These are phyloP conservation scores for Orius laevigatus DNA, from an alignment of 1,140 invertebrate species.

Conservation along the genomic window DNA sequence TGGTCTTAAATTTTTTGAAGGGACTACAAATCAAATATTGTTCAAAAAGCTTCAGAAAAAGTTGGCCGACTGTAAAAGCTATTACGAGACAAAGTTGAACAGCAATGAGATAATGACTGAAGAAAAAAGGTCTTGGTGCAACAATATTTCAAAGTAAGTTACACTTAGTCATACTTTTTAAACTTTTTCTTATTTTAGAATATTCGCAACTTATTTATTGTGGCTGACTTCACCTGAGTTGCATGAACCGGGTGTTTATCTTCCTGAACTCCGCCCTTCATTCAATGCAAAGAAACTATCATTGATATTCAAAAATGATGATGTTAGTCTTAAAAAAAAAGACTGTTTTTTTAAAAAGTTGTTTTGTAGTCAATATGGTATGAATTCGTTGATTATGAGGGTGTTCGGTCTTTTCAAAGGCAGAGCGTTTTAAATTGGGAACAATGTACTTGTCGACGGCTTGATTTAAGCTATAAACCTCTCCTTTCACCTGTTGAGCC, in stretches of 20 bases:
- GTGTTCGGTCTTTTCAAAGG: slow-evolving; percentile 33
- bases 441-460: slow-evolving; percentile 18
- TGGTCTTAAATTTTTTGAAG: slow-evolving; percentile 61
- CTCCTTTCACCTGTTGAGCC: slow-evolving; percentile 12
- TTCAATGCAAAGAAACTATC: slow-evolving; percentile 42
- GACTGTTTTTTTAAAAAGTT: slow-evolving; percentile 8
- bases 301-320: slow-evolving; percentile 34
- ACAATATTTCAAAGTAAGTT: slow-evolving; percentile 17
- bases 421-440: slow-evolving; percentile 33
- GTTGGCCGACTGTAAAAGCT: slow-evolving; percentile 43
- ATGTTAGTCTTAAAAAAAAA: slow-evolving; percentile 24
- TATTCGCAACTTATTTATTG: slow-evolving; percentile 46
- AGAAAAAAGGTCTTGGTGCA: slow-evolving; percentile 16
- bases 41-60: slow-evolving; percentile 57
- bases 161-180: slow-evolving; percentile 14
- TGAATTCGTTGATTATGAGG: slow-evolving; percentile 44
- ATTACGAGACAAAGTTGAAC: slow-evolving; percentile 34
- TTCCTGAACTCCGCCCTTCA: slow-evolving; percentile 55
- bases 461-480: not conserved
- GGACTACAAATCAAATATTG: slow-evolving; percentile 46
- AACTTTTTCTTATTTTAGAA: slow-evolving; percentile 24
- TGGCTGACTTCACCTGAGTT: slow-evolving; percentile 66
- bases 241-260: slow-evolving; percentile 46
- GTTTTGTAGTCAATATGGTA: slow-evolving; percentile 39
- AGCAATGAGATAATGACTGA: slow-evolving; percentile 15